These are phyloP conservation scores for Scartelaos histophorus DNA, from an alignment of 2,113 vertebrate species.

Conservation along the genomic window DNA sequence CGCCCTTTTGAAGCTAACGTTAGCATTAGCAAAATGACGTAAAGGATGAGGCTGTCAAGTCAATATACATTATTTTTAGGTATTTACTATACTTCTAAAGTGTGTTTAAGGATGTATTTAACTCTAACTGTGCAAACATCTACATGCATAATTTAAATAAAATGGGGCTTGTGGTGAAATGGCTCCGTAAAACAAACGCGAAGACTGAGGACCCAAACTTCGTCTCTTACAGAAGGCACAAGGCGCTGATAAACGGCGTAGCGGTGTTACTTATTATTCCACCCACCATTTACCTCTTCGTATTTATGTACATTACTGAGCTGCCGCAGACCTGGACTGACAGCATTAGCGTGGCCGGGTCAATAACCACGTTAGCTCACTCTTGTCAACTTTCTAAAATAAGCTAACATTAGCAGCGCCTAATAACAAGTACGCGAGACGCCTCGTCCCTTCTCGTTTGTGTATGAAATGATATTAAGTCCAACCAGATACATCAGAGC, in stretches of 20 bases:
- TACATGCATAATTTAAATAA: neutral
- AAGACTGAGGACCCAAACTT: neutral
- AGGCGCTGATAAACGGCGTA: neutral
- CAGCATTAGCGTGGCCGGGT: conserved; percentile 51
- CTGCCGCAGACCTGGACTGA: conserved; percentile 30
- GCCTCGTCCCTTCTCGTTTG: neutral
- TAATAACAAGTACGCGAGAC: conserved; percentile 44
- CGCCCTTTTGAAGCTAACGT: conserved; percentile 70
- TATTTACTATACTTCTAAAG: conserved; percentile 1
- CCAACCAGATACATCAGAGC: neutral
- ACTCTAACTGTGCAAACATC: neutral
- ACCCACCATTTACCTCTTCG: too few species aligned
- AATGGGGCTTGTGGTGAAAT: neutral
- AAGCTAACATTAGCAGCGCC: conserved; percentile 16
- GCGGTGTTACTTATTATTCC: neutral
- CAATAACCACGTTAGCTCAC: conserved; percentile 53
- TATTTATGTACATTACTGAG: neutral
- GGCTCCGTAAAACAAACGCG: neutral
- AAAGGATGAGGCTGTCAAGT: conserved; percentile 45
- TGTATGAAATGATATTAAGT: too few species aligned
- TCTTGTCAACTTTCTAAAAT: conserved; percentile 55
- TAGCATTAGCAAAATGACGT: conserved; percentile 62
- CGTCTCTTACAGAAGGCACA: neutral
- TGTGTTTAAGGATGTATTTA: conserved; percentile 7
- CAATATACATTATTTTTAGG: conserved; percentile 1